phyloP scores from a whole-genome alignment of 2,888 invertebrate genomes.

The Leptinotarsa rubiginosa region DNA sequence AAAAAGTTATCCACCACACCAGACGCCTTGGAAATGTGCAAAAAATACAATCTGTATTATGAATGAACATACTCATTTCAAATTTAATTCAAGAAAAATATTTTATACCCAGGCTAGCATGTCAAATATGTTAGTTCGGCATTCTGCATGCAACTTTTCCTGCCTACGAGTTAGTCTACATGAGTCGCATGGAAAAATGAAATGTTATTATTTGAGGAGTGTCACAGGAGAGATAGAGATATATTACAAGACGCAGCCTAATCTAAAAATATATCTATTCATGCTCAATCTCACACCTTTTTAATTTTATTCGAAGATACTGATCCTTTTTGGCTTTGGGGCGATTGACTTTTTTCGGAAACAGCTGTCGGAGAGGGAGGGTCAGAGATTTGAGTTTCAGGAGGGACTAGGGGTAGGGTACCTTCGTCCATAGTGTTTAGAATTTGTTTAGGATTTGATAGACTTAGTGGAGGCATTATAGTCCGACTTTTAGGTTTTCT shows the following conservation, averaged over 20 bases:
- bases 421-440: conserved; percentile 65
- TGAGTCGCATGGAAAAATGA: conserved; percentile 21
- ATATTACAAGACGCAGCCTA: conserved; percentile 44
- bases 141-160: conserved; percentile 44
- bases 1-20: neutral
- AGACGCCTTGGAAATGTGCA: conserved; percentile 7
- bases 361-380: conserved; percentile 67
- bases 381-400: conserved; percentile 64
- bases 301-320: conserved; percentile 68
- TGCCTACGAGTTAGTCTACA: conserved; percentile 34
- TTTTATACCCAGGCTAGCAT: conserved; percentile 43
- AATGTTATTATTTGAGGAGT: conserved; percentile 22
- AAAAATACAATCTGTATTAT: neutral
- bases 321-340: conserved; percentile 69
- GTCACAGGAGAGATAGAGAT: conserved; percentile 20
- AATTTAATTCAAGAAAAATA: neutral
- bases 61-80: neutral
- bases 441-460: conserved; percentile 70
- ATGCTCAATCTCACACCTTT: conserved; percentile 66
- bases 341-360: conserved; percentile 69
- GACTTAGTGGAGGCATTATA: conserved; percentile 75
- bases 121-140: conserved; percentile 30
- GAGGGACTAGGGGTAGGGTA: conserved; percentile 62
- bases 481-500: conserved; percentile 83
- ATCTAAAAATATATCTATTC: conserved; percentile 47